Percentiles rank a stretch among this genome's conserved stretches.
phyloP scores from a whole-genome alignment of 2,797 vertebrate genomes.

The Chiroxiphia lanceolata region DNA sequence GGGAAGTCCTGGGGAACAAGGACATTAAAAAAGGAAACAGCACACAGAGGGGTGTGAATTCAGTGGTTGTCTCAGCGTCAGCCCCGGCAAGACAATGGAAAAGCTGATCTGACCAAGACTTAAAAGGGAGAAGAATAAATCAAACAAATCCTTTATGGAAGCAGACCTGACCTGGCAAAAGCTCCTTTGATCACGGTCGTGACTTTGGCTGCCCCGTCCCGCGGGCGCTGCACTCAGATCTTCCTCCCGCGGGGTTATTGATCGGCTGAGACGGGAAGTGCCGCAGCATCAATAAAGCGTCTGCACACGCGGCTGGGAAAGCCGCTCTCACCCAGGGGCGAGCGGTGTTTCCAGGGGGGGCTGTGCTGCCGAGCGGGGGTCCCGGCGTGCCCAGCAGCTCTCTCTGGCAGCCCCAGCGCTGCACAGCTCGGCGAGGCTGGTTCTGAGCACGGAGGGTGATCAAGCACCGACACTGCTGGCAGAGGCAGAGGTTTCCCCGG shows the following conservation, averaged over 20 bases:
- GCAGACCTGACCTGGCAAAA: background rate
- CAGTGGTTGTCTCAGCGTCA: background rate
- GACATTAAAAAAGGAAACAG: background rate
- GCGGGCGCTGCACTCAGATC: background rate
- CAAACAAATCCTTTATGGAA: background rate
- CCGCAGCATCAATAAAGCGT: background rate
- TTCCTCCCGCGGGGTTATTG: background rate
- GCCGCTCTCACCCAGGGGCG: background rate
- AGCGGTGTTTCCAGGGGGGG: background rate
- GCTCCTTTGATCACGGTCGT: background rate
- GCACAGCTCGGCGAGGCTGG: background rate
- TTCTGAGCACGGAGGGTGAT: background rate
- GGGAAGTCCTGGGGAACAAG: background rate
- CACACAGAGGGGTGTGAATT: accelerated
- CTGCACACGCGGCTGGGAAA: background rate
- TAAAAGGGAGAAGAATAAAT: background rate
- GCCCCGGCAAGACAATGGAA: background rate
- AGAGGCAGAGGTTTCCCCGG: background rate
- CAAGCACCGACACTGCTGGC: accelerated
- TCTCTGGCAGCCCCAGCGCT: background rate
- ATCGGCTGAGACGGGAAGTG: background rate
- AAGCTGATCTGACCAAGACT: background rate
- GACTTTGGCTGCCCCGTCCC: background rate
- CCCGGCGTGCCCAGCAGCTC: accelerated
- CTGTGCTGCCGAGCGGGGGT: accelerated